These are phyloP conservation scores for Syngnathus rostellatus DNA, from an alignment of 2,797 vertebrate genomes.

Conservation along the genomic window DNA sequence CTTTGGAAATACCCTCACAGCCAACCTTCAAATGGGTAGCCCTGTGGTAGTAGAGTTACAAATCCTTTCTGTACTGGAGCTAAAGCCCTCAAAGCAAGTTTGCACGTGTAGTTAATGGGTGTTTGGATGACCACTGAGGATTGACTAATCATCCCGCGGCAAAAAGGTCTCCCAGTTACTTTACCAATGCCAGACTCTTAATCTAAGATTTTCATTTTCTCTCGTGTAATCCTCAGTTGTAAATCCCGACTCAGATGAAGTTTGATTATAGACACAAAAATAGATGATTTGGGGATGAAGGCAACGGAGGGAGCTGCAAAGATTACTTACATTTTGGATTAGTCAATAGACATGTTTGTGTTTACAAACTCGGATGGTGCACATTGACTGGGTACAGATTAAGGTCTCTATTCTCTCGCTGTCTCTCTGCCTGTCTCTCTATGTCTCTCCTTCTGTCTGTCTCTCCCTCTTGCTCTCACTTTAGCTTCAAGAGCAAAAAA, in stretches of 20 bases:
- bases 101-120: slow-evolving; percentile 2
- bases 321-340: slow-evolving; percentile 4
- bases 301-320: slow-evolving; percentile 9
- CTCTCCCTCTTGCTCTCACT: neutral
- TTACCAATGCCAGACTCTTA: slow-evolving; percentile 24
- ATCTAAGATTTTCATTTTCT: slow-evolving; percentile 45
- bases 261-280: slow-evolving; percentile 23
- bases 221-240: slow-evolving; percentile 33
- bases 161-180: slow-evolving; percentile 3
- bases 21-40: neutral
- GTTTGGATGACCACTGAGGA: neutral
- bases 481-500: neutral
- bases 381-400: neutral
- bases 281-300: slow-evolving; percentile 10
- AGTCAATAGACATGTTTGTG: slow-evolving; percentile 1
- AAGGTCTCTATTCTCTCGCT: neutral
- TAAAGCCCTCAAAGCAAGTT: neutral
- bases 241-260: slow-evolving; percentile 37
- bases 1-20: neutral
- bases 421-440: too few species aligned
- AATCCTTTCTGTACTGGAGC: neutral
- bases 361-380: neutral
- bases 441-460: too few species aligned
- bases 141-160: slow-evolving; percentile 3
- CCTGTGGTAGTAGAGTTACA: neutral